A percentile compares a stretch with the other conserved stretches of the same genome.
Conservation (phyloP, 2,888 invertebrate genomes). For the Sesia bembeciformis region DNA sequence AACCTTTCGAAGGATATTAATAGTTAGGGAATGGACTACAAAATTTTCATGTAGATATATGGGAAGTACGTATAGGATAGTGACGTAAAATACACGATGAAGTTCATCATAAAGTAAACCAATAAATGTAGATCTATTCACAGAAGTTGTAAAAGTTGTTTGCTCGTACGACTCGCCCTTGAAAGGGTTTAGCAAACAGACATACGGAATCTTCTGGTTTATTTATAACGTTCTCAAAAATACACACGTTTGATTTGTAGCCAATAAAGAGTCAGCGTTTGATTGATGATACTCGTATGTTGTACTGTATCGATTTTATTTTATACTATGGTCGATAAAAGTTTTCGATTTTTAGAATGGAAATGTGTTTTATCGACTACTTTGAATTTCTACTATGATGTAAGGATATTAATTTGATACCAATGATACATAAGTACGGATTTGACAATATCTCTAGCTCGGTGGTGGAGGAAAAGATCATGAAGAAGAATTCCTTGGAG, state of each 20-base stretch:
- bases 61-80: not conserved
- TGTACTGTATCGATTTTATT: not conserved
- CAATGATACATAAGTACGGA: too few species aligned
- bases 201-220: constrained; percentile 27
- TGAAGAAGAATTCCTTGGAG: too few species aligned
- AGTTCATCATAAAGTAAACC: constrained; percentile 31
- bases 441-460: too few species aligned
- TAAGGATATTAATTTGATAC: too few species aligned
- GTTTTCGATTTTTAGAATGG: not conserved
- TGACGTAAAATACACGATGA: constrained; percentile 13
- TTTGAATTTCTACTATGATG: too few species aligned
- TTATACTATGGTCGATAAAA: not conserved
- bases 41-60: too few species aligned
- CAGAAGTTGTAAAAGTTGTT: constrained; percentile 51
- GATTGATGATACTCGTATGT: constrained; percentile 28
- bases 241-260: constrained; percentile 38
- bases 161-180: constrained; percentile 50
- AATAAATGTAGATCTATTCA: constrained; percentile 43
- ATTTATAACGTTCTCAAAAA: constrained; percentile 34
- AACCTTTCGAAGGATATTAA: too few species aligned
- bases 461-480: too few species aligned
- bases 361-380: not conserved
- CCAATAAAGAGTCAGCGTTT: constrained; percentile 34
- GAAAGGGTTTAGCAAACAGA: constrained; percentile 38
- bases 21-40: too few species aligned